Evolutionary conservation across 2,113 vertebrate species (phyloP), one percentile per base, ranked within the genome.

Genomic region (Calyptommatus sinebrachiatus): DNA sequence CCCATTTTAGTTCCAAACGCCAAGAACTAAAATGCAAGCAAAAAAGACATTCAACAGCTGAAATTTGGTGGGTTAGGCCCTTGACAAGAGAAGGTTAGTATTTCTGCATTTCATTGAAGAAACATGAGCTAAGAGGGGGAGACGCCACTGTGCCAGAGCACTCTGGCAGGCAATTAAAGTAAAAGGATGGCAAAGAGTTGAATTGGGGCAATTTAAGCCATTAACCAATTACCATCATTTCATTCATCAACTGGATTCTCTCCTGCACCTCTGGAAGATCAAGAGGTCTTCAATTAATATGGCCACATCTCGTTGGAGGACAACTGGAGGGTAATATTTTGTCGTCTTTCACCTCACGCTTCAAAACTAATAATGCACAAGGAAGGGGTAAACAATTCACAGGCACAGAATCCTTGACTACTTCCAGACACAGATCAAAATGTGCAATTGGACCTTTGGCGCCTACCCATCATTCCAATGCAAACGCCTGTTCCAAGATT

Each of bases 221-320:
- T 80, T 74, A 80, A 73, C 72, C 63, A 80, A 80, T 80, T 80
- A 80, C 74, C 71, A 68, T 63, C 21, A 73, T 74, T 80, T 80
- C 79, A 74, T 80, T 68, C 48, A 74, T 68, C 79, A 68, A 35
- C 62, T 53, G 26, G 26, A 68, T 67, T 60, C 63, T 73, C 67
- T 80, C 67, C 79, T 41, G 45, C 48, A 46, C 71, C 31, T 80
- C 71, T 68, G n/a, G 79, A 60, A 74, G 79, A 74, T 80, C 71
- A 80, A 80, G 79, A 80, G 79, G 79, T 73, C 68, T 41, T 20
- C 71, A 74, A 74, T 80, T 80, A 74, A 60, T 74, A 63, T 63
- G 41, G 11, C 24, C 3, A 50, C 26, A 74, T 67, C 45, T 67
- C 63, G 74, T 74, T 74, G 63, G 79, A 74, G 48, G 70, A 73